A percentile compares a stretch with the other conserved stretches of the same genome.
Conservation (phyloP, 2,113 vertebrate species). For the Thunnus thynnus region DNA sequence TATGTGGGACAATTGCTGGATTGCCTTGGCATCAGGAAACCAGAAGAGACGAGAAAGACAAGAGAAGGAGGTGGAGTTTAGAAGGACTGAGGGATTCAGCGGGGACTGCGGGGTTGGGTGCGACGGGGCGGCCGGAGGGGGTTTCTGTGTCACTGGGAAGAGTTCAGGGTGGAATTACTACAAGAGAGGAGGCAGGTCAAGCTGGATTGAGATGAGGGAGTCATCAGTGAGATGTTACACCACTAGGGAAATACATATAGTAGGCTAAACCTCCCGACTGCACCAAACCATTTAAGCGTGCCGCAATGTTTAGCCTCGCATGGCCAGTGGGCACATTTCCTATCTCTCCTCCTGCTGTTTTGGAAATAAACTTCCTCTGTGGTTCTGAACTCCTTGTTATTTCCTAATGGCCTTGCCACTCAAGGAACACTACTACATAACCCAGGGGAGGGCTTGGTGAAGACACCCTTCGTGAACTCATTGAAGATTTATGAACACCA, state of each 20-base stretch:
- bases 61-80: conserved; percentile 19
- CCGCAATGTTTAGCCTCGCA: conserved; percentile 15
- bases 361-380: conserved; percentile 40
- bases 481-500: conserved; percentile 60
- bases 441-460: conserved; percentile 51
- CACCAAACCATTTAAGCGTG: conserved; percentile 45
- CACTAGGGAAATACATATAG: conserved; percentile 39
- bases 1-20: conserved; percentile 82
- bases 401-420: conserved; percentile 44
- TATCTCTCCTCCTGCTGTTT: conserved; percentile 40
- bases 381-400: conserved; percentile 31
- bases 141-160: conserved; percentile 48
- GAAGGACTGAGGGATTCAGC: conserved; percentile 39
- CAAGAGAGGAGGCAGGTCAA: conserved; percentile 44
- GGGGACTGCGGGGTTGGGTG: conserved; percentile 1
- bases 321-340: conserved; percentile 27
- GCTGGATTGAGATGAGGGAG: conserved; percentile 53
- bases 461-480: conserved; percentile 53
- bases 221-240: conserved; percentile 42
- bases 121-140: background rate
- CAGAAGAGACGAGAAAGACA: conserved; percentile 26
- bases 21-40: conserved; percentile 66
- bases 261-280: conserved; percentile 43
- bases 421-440: conserved; percentile 42
- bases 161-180: conserved; percentile 62